Base-by-base conservation (phyloP, 2,888 invertebrate species). In the Ophioninae sp. region DNA sequence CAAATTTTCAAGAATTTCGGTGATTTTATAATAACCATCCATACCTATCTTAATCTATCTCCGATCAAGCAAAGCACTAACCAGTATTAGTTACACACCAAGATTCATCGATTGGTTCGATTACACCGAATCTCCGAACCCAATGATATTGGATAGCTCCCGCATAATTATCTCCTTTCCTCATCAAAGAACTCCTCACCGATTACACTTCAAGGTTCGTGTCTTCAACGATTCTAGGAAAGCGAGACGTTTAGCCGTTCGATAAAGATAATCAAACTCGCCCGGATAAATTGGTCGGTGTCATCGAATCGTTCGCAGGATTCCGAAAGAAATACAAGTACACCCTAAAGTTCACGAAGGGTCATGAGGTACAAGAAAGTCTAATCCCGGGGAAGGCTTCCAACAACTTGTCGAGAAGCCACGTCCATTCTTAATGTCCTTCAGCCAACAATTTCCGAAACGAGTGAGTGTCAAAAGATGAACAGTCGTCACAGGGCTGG, bases 381-480 rank as follows among this genome's bases (percentile, higher is more conserved):
- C 13, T 80, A 68, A 74, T 51, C 68, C 37, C 61, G 56, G 13
- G 39, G 41, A 75, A 81, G n/a, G 44, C 44, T 84, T 67, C 6
- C 37, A 56, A 30, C 51, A 67, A 75, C 65, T 74, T 79, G 72
- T 17, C 41, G 8, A 77, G 41, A 44, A 59, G 64, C 20, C 41
- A 17, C 67, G 22, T 44, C 20, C 30, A 71, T 0, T 71, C 37
- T 65, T 51, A 23, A 6, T 56, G n/a, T 71, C 20, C 17, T 79
- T 73, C 81, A 13, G 77, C 84, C 87, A 86, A 87, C 87, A 86
- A 90, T 89, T 89, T 79, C 83, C 85, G 91, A 90, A 51, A 17
- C 51, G 51, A 51, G 17, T 17, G 13, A 51, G 17, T 13, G 51
- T 13, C 51, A 51, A 51, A 51, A 17, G 51, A 17, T 51, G 51